These are phyloP conservation scores for Anthoscopus minutus DNA, from an alignment of 2,113 vertebrate species.

Conservation along the genomic window DNA sequence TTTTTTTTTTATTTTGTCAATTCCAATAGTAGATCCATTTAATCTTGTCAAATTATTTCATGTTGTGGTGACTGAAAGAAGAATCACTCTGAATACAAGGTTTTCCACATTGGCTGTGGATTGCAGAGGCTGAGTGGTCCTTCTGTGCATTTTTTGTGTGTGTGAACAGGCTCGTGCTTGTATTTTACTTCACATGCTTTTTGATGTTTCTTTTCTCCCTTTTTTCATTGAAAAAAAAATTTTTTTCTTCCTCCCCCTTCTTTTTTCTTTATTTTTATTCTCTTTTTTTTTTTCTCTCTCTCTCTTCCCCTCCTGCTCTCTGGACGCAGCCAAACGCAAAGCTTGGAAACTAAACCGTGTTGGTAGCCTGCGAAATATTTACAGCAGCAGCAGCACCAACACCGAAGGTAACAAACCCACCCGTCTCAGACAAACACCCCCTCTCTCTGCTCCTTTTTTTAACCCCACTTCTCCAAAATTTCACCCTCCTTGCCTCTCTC, in stretches of 20 bases:
- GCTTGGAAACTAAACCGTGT: constrained; percentile 94
- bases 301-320: constrained; percentile 76
- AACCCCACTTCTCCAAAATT: background rate
- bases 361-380: constrained; percentile 92
- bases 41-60: background rate
- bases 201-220: constrained; percentile 70
- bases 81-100: background rate
- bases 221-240: constrained; percentile 10
- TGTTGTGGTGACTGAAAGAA: background rate
- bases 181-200: constrained; percentile 63
- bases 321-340: constrained; percentile 91
- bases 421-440: background rate
- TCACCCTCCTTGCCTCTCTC: background rate
- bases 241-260: background rate
- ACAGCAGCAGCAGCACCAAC: constrained; percentile 86
- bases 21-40: background rate
- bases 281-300: background rate
- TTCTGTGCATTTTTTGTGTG: background rate
- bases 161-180: background rate
- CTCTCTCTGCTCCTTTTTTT: background rate
- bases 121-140: background rate
- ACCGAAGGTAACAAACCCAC: constrained; percentile 82
- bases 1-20: background rate
- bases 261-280: constrained; percentile 58
- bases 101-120: background rate